Evolutionary conservation across 2,113 vertebrate species (phyloP).

Genomic region (Apteryx owenii): DNA sequence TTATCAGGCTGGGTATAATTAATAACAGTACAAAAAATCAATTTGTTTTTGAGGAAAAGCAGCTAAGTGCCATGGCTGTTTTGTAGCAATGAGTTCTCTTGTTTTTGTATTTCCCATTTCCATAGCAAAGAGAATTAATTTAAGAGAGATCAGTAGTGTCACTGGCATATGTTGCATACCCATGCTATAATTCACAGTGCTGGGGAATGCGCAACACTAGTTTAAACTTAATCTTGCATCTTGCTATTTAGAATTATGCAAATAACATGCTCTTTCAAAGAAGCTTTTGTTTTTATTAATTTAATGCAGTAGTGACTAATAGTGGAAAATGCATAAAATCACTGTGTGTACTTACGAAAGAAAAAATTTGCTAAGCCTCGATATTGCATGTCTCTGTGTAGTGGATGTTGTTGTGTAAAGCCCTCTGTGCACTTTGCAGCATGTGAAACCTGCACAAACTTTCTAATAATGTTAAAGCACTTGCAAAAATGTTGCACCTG

Average conservation of each 20-base stretch:
- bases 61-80: background rate
- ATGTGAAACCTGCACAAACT: constrained; percentile 41
- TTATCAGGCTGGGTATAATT: background rate
- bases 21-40: background rate
- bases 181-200: background rate
- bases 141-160: constrained; percentile 25
- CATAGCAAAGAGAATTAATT: constrained; percentile 52
- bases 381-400: background rate
- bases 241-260: background rate
- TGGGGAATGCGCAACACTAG: background rate
- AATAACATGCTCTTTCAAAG: background rate
- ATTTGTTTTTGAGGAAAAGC: background rate
- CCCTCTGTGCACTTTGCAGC: background rate
- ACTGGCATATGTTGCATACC: background rate
- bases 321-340: background rate
- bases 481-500: constrained; percentile 86
- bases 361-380: background rate
- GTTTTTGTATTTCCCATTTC: background rate
- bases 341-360: background rate
- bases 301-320: background rate
- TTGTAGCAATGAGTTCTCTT: background rate
- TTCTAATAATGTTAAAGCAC: constrained; percentile 26
- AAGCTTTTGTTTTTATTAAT: background rate
- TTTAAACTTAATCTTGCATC: background rate
- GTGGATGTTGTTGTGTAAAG: background rate